Conservation (phyloP, 2,113 vertebrate genomes). For the Phalacrocorax carbo region DNA sequence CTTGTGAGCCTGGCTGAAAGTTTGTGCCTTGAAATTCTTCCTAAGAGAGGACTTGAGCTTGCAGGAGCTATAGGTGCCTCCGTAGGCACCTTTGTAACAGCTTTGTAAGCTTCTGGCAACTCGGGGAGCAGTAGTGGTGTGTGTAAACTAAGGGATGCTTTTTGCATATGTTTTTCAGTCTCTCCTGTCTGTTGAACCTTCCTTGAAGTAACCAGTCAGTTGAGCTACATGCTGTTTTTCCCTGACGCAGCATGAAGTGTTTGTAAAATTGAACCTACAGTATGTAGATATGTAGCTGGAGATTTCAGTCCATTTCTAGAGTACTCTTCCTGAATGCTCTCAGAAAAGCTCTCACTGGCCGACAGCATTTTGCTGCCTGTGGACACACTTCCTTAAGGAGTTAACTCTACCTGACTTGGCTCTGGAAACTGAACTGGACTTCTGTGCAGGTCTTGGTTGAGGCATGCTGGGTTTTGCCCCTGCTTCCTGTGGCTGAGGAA, state of each 20-base stretch:
- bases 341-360: not conserved
- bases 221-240: rapidly evolving
- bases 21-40: not conserved
- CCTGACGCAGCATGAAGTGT: not conserved
- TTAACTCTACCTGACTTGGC: not conserved
- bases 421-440: not conserved
- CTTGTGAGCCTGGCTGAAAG: not conserved
- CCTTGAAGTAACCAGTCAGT: not conserved
- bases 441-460: not conserved
- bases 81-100: not conserved
- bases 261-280: not conserved
- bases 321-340: not conserved
- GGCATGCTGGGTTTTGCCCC: not conserved
- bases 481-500: not conserved
- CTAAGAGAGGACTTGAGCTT: not conserved
- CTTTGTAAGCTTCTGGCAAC: not conserved
- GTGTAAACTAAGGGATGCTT: not conserved
- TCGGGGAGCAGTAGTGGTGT: not conserved
- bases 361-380: not conserved
- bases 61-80: not conserved
- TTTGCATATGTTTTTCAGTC: rapidly evolving
- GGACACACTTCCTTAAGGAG: not conserved
- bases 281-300: not conserved
- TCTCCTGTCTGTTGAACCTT: not conserved
- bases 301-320: not conserved